Conservation (phyloP, 1,140 invertebrate species). For the Trypoxylus dichotomus region DNA sequence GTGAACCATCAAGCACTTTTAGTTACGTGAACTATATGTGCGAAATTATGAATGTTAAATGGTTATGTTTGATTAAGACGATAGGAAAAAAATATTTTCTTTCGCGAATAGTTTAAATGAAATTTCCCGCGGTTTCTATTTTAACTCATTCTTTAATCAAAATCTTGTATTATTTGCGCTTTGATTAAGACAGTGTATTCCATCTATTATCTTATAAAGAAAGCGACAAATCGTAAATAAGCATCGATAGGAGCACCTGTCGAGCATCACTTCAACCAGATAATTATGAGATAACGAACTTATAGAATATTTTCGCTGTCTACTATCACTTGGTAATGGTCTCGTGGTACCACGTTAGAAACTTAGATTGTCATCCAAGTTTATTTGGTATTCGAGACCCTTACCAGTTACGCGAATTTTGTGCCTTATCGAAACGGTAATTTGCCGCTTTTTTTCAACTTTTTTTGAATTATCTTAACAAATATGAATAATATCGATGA, state of each 20-base stretch:
- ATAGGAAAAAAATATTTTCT: too few relatives aligned
- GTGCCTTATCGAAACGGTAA: constrained; percentile 6
- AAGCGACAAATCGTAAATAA: not conserved
- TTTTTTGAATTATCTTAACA: constrained; percentile 1
- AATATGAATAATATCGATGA: not conserved
- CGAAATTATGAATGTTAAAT: too few relatives aligned
- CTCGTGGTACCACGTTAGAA: constrained; percentile 20
- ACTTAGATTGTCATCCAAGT: constrained; percentile 1
- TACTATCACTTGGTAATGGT: constrained; percentile 15
- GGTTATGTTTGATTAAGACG: too few relatives aligned
- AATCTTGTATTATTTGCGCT: not conserved
- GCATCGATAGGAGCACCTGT: not conserved
- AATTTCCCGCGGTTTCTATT: too few relatives aligned
- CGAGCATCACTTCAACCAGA: not conserved
- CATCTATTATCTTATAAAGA: constrained; percentile 2
- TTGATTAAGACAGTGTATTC: not conserved
- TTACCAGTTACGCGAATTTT: constrained; percentile 14
- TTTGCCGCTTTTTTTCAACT: not conserved
- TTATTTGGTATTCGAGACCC: constrained; percentile 18
- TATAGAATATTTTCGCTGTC: not conserved
- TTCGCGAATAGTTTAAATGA: too few relatives aligned
- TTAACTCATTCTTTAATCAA: too few relatives aligned
- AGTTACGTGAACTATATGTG: too few relatives aligned
- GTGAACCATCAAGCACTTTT: too few relatives aligned
- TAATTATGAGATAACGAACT: not conserved